Base-by-base conservation (phyloP, 2,113 vertebrate genomes). In the Sylvietta virens region DNA sequence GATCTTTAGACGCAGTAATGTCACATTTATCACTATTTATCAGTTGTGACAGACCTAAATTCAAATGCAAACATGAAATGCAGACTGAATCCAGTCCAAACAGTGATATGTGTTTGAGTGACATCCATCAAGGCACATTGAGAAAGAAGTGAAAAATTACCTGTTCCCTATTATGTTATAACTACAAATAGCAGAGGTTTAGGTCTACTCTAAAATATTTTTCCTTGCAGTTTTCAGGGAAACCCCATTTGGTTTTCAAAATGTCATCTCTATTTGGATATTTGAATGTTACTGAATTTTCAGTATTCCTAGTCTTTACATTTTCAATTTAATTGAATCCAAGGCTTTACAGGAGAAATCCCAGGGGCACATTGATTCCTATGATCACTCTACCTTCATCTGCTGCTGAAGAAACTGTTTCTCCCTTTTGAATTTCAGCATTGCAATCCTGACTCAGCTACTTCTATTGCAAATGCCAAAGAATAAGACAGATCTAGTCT, bases 11-110 rank as follows among this genome's bases (percentile, higher is more conserved):
- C 24, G 64, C 95, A 98, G 97, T 97, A 98, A 98, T 97, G 97
- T 98, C 98, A 98, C 98, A 98, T 98, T 98, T 98, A 97, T 99
- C 98, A 98, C 96, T 96, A 94, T 97, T 96, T 94, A 96, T 98
- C 97, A 94, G 96, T 98, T 93, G 95, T 98, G 98, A 98, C 97
- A 96, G 97, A 97, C 96, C 93, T 60, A 97, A 97, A 98, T 98
- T 97, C 94, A 98, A 97, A 98, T 96, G 88, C 95, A 97, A 96
- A 97, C 97, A 95, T 94, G 91, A 91, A 97, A 96, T 93, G 78
- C 80, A 97, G 93, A 94, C 82, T 94, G 97, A 97, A 96, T 96
- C 91, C 73, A 84, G 40, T 95, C 94, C 91, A 97, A 97, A 87
- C 33, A 89, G 44, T 72, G 85, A 94, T 95, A 95, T 30, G 37